Evolutionary conservation across 2,113 vertebrate genomes (phyloP), one percentile per base, ranked within the genome.

Genomic region (Chloebia gouldiae): DNA sequence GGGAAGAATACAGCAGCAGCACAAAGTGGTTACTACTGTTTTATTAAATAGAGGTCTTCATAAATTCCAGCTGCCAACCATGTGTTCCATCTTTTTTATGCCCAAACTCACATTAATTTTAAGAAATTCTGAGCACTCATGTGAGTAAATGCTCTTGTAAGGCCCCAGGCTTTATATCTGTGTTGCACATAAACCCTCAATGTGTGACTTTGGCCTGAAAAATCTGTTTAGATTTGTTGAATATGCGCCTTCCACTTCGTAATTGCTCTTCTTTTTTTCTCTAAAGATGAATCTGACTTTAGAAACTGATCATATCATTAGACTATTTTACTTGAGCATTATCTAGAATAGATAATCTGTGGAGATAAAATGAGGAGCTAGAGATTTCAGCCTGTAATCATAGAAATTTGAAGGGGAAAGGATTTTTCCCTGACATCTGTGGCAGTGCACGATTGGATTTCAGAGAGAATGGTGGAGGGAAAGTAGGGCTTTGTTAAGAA

Each of bases 1-100:
- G 47, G 10, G 51, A 94, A 89, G 93, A 89, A 91, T 51, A 54
- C 50, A 61, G 50, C 86, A 86, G 54, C 78, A 90, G 50, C 57
- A 92, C 69, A 59, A 73, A 82, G 73, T 24, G 35, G 80, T 92
- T 81, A 76, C 96, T 95, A 88, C 95, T 82, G 87, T 94, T 94
- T 90, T 83, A 94, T 95, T 94, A 95, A 94, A 54, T 23, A 81
- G 70, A 85, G 31, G n/a, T n/a, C 59, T 54, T 78, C 69, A 65
- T 63, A 69, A 88, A 64, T 65, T 50, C 73, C 81, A 88, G 89
- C 78, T 95, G 94, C 66, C 79, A 69, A 56, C 42, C 76, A 69
- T 51, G 76, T 94, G 85, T 88, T 95, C 66, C 37, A 63, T 64
- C 49, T 88, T 94, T 94, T 66, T 86, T 56, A 40, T 80, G 69